Percentiles rank a stretch among this genome's conserved stretches.
Evolutionary conservation across 2,888 invertebrate species (phyloP).

Genomic region (Sinopyrophorus schimmeli): DNA sequence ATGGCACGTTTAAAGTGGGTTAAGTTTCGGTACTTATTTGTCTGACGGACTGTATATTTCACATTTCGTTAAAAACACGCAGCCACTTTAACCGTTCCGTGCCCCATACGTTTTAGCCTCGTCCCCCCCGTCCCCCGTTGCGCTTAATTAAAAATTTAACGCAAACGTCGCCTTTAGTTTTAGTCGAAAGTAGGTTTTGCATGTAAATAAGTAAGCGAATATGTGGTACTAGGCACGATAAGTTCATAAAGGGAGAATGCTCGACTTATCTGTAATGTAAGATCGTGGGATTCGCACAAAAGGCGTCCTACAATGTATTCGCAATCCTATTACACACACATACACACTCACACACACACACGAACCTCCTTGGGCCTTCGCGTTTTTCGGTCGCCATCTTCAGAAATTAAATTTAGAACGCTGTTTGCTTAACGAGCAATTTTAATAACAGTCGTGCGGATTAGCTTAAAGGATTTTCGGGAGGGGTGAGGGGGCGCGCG

Average conservation of each 20-base stretch:
- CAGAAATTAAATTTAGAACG: neutral
- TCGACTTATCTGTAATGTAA: slow-evolving; percentile 39
- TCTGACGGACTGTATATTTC: too few species aligned
- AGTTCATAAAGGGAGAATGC: slow-evolving; percentile 36
- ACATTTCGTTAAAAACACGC: too few species aligned
- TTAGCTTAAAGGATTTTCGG: slow-evolving; percentile 7
- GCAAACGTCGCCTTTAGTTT: neutral
- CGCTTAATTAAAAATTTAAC: too few species aligned
- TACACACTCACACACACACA: too few species aligned
- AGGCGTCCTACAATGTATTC: slow-evolving; percentile 30
- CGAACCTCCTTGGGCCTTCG: slow-evolving; percentile 27
- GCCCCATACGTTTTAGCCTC: too few species aligned
- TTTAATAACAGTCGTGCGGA: slow-evolving; percentile 12
- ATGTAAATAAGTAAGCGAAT: slow-evolving; percentile 36
- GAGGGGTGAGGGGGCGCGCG: slow-evolving; percentile 28
- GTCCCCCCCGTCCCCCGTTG: too few species aligned
- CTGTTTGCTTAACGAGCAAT: neutral
- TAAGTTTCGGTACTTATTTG: too few species aligned
- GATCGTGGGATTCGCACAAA: slow-evolving; percentile 42
- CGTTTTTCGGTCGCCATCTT: slow-evolving; percentile 19
- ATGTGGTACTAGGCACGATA: slow-evolving; percentile 41
- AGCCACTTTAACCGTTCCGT: too few species aligned
- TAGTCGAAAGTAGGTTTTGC: slow-evolving; percentile 28
- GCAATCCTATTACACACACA: slow-evolving; percentile 30
- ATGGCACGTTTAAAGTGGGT: too few species aligned